phyloP scores from a whole-genome alignment of 2,797 vertebrate genomes.

The Antennarius maculatus region DNA sequence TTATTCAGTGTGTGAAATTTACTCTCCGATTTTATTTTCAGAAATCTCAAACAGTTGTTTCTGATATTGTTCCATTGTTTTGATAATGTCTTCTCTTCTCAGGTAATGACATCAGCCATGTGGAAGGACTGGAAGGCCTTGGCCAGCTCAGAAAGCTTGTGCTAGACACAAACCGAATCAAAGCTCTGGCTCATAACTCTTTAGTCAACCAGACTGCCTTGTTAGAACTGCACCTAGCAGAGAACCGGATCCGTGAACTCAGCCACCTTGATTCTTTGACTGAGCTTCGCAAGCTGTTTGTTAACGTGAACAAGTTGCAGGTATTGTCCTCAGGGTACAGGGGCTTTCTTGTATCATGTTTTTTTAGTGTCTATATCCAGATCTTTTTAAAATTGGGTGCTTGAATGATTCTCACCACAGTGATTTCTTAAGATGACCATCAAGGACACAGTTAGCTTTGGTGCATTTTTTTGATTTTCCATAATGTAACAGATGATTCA shows the following conservation, averaged over 20 bases:
- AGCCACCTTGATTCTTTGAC: slow-evolving; percentile 80
- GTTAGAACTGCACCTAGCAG: slow-evolving; percentile 82
- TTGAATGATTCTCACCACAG: slow-evolving; percentile 26
- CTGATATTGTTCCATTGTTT: slow-evolving; percentile 13
- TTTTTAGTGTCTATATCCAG: slow-evolving; percentile 14
- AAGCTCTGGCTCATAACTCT: slow-evolving; percentile 80
- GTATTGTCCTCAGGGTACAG: slow-evolving; percentile 62
- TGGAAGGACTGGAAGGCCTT: slow-evolving; percentile 88
- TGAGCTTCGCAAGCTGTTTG: slow-evolving; percentile 85
- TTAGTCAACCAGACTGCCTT: slow-evolving; percentile 81
- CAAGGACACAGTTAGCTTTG: slow-evolving; percentile 59
- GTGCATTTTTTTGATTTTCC: slow-evolving; percentile 48
- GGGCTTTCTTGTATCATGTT: neutral
- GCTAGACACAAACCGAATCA: slow-evolving; percentile 87
- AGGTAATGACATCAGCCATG: slow-evolving; percentile 89
- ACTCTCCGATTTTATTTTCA: slow-evolving; percentile 6
- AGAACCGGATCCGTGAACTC: slow-evolving; percentile 87
- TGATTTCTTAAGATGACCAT: slow-evolving; percentile 48
- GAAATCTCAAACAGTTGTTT: slow-evolving; percentile 12
- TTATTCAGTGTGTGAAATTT: slow-evolving; percentile 3
- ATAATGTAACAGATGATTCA: slow-evolving; percentile 19
- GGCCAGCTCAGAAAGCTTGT: slow-evolving; percentile 82
- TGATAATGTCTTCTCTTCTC: slow-evolving; percentile 24
- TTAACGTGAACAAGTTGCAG: slow-evolving; percentile 89
- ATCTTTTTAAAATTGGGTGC: slow-evolving; percentile 26